Percentiles rank a stretch among this genome's conserved stretches.
phyloP scores from a whole-genome alignment of 2,797 vertebrate genomes.

The Graptemys geographica region DNA sequence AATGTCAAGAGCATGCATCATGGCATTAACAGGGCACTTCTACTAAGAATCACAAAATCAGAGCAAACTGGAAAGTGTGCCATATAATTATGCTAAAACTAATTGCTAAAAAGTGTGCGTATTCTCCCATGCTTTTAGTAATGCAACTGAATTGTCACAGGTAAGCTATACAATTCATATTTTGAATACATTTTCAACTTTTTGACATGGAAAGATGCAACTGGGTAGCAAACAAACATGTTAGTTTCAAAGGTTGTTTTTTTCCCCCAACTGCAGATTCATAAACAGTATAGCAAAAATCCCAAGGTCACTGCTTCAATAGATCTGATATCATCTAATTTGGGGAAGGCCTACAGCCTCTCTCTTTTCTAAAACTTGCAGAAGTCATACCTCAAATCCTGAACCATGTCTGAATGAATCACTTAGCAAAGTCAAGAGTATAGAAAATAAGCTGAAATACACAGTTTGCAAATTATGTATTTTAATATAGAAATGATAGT shows the following conservation, averaged over 20 bases:
- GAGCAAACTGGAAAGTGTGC: conserved; percentile 45
- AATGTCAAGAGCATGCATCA: conserved; percentile 76
- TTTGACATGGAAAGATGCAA: neutral
- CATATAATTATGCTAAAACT: conserved; percentile 3
- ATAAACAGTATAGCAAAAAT: neutral
- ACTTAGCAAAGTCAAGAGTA: neutral
- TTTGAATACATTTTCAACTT: conserved; percentile 19
- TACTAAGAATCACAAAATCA: conserved; percentile 17
- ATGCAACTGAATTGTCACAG: conserved; percentile 9
- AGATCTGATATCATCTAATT: neutral
- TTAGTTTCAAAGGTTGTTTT: neutral
- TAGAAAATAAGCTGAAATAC: neutral
- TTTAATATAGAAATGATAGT: neutral
- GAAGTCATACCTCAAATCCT: neutral
- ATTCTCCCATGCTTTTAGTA: conserved; percentile 30
- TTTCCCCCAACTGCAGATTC: neutral
- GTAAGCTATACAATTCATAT: conserved; percentile 6
- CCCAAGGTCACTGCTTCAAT: neutral
- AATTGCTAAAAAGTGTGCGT: neutral
- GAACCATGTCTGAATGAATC: neutral
- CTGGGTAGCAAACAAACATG: neutral
- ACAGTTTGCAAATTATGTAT: neutral
- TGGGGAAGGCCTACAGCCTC: neutral
- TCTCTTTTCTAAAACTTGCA: neutral
- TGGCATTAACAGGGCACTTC: conserved; percentile 46